Evolutionary conservation across 2,797 vertebrate genomes (phyloP).

Genomic region (Loriculus beryllinus): DNA sequence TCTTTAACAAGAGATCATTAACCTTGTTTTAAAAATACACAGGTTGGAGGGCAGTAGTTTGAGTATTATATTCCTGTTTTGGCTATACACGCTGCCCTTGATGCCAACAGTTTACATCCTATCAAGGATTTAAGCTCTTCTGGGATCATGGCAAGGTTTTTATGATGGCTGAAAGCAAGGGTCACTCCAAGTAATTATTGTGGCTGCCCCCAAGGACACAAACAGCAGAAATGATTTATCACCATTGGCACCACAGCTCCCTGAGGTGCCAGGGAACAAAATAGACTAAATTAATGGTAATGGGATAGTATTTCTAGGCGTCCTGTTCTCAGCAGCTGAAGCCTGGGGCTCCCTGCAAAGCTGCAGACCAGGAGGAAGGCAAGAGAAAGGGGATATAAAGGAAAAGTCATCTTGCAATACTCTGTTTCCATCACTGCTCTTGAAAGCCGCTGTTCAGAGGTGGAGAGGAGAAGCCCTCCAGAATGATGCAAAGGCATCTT

Average conservation of each 20-base stretch:
- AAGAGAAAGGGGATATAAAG: neutral
- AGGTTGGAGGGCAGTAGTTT: neutral
- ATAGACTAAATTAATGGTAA: neutral
- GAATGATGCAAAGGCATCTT: neutral
- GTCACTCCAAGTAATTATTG: slow-evolving; percentile 49
- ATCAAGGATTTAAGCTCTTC: slow-evolving; percentile 51
- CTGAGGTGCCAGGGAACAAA: slow-evolving; percentile 16
- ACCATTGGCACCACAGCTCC: neutral
- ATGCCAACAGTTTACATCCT: slow-evolving; percentile 40
- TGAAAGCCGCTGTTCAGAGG: neutral
- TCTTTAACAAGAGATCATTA: slow-evolving; percentile 21
- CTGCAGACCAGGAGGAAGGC: neutral
- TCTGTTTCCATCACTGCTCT: neutral
- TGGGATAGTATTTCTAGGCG: neutral
- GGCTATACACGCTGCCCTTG: neutral
- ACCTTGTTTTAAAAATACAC: slow-evolving; percentile 54
- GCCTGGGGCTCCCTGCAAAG: neutral
- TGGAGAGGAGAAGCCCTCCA: neutral
- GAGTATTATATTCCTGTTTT: neutral
- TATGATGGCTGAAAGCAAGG: slow-evolving; percentile 23
- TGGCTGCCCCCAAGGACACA: neutral
- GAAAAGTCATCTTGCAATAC: neutral
- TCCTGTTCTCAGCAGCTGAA: neutral
- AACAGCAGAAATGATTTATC: slow-evolving; percentile 46
- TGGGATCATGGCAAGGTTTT: slow-evolving; percentile 43